phyloP scores from a whole-genome alignment of 2,888 invertebrate species.

The Mythimna pallens region DNA sequence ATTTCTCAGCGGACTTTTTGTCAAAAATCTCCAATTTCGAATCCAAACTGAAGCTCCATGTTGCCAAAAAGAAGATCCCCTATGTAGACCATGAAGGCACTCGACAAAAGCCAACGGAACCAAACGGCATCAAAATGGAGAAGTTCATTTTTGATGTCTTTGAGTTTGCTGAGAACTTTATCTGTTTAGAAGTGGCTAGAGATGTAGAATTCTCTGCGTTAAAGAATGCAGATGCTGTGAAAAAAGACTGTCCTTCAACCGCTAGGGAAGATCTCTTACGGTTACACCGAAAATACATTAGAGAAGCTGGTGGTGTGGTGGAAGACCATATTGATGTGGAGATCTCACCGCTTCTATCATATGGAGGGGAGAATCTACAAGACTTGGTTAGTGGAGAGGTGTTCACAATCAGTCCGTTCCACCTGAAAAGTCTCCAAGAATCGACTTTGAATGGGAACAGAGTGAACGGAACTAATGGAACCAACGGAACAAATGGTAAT shows the following conservation, averaged over 20 bases:
- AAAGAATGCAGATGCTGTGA: slow-evolving; percentile 97
- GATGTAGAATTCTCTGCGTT: slow-evolving; percentile 99
- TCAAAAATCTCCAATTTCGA: slow-evolving; percentile 94
- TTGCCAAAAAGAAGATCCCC: slow-evolving; percentile 99
- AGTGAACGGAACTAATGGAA: slow-evolving; percentile 73
- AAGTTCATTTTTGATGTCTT: slow-evolving; percentile 99
- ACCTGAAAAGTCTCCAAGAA: slow-evolving; percentile 88
- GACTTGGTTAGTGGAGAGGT: slow-evolving; percentile 92
- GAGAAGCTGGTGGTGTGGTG: slow-evolving; percentile 95
- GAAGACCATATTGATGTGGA: slow-evolving; percentile 94
- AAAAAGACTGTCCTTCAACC: slow-evolving; percentile 97
- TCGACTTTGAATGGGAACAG: slow-evolving; percentile 81
- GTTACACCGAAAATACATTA: slow-evolving; percentile 95
- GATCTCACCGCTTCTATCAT: slow-evolving; percentile 97
- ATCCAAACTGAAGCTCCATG: slow-evolving; percentile 95
- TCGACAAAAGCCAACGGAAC: slow-evolving; percentile 93
- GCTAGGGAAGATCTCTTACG: slow-evolving; percentile 94
- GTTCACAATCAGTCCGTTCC: slow-evolving; percentile 92
- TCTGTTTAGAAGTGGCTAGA: slow-evolving; percentile 97
- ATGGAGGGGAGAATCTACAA: slow-evolving; percentile 96
- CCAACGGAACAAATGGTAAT: slow-evolving; percentile 65
- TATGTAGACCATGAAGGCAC: slow-evolving; percentile 94
- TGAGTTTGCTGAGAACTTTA: slow-evolving; percentile 97
- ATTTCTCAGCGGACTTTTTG: slow-evolving; percentile 97
- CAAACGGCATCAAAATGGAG: slow-evolving; percentile 99